Evolutionary conservation across 2,113 vertebrate genomes (phyloP), one percentile per base, ranked within the genome.

Genomic region (Nansenia antarctica): DNA sequence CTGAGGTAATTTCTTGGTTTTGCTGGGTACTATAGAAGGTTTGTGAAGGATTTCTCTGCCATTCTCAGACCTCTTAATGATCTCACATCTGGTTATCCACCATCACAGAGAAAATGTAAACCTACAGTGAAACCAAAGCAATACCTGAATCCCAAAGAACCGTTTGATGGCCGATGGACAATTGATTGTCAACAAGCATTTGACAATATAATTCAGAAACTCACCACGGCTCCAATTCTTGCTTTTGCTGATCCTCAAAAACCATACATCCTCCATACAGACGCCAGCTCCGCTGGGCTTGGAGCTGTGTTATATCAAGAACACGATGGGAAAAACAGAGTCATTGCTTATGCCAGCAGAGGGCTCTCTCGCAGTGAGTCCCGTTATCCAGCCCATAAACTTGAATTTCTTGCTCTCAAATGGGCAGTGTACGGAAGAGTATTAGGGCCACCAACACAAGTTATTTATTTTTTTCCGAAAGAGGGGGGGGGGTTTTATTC

Each of bases 261-360:
- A 29, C 57, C 32, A 6, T 61, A 60, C 18, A 32, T 58, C 5
- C 12, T 66, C 11, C 71, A 73, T 6, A 49, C 37, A 2, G 63
- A 73, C 67, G 39, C 55, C 11, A 67, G 71, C 22, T 11, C 53
- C 5, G 30, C 39, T 20, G 24, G 31, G 12, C 58, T 70, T 2
- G 67, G 58, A 18, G 67, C 58, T 9, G 67, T 58, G n/a, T 31
- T 70, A 7, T 70, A 62, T 8, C 67, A 70, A 24, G 39, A 70
- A n/a, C 67, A 62, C 15, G 58, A 35, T 6, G 34, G 63, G 2
- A 1, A 52, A 8, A 18, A 55, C 0, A 55, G 9, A 5, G 65
- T 67, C 3, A 55, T 26, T 15, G 52, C 65, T 26, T 67, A 55
- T 54, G 65, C 31, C n/a, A 55, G 63, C 14, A 52, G 63, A 52